Percentiles rank a stretch among this genome's conserved stretches.
Conservation (phyloP, 1,140 invertebrate species). For the Macrotrachela quadricornifera region DNA sequence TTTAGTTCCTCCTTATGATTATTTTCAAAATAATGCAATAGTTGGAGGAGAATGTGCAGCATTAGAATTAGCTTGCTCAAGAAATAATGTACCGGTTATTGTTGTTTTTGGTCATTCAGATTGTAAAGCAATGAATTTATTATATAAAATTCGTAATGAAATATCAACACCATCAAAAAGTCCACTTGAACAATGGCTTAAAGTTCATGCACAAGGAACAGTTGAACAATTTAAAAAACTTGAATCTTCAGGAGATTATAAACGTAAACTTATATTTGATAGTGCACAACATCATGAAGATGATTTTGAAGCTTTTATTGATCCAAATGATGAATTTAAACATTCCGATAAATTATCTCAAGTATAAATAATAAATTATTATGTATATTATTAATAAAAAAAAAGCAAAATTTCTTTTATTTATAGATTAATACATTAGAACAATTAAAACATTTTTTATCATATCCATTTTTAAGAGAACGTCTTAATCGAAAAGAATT, state of each 20-base stretch:
- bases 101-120: conserved; percentile 90
- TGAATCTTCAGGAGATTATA: conserved; percentile 43
- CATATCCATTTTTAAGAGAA: conserved; percentile 69
- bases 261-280: conserved; percentile 49
- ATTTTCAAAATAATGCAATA: conserved; percentile 17
- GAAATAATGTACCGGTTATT: conserved; percentile 74
- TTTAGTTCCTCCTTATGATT: conserved; percentile 16
- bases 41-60: conserved; percentile 69
- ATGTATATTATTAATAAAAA: not conserved
- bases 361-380: conserved; percentile 29
- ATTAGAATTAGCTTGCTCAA: conserved; percentile 68
- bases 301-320: conserved; percentile 75
- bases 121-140: conserved; percentile 43
- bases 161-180: not conserved
- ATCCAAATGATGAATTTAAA: conserved; percentile 66
- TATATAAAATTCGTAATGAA: conserved; percentile 3
- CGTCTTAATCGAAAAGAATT: conserved; percentile 55
- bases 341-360: conserved; percentile 78
- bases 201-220: conserved; percentile 56
- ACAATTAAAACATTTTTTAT: conserved; percentile 77
- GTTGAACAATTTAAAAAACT: conserved; percentile 54
- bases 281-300: conserved; percentile 59
- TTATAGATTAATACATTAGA: conserved; percentile 68
- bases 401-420: conserved; percentile 6
- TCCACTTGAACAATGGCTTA: conserved; percentile 70